Evolutionary conservation across 2,888 invertebrate species (phyloP).

Genomic region (Anthrax anthrax): DNA sequence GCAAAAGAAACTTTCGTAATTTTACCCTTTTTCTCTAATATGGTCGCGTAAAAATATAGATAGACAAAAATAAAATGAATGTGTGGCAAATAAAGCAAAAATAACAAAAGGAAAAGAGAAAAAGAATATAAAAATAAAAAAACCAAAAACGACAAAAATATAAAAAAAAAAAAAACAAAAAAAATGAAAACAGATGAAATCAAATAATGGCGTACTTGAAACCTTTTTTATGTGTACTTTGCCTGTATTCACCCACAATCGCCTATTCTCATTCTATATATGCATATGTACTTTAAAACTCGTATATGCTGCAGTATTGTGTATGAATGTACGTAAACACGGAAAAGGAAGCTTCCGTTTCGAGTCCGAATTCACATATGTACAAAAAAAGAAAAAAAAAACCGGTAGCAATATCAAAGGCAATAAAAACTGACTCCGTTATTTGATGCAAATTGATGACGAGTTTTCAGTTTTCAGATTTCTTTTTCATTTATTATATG

Average conservation of each 20-base stretch:
- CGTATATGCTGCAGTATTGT: too few species aligned
- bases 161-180: constrained; percentile 1
- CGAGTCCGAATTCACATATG: not conserved
- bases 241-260: not conserved
- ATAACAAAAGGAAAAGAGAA: not conserved
- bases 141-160: not conserved
- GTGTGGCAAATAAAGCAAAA: too few species aligned
- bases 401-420: not conserved
- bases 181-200: not conserved
- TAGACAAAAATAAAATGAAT: constrained; percentile 1
- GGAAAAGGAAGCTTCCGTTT: not conserved
- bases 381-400: not conserved
- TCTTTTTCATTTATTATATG: too few species aligned
- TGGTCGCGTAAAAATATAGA: too few species aligned
- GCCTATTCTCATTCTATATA: not conserved
- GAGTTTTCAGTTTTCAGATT: too few species aligned
- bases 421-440: not conserved
- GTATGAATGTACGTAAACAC: not conserved
- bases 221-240: constrained; percentile 7
- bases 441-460: too few species aligned
- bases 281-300: not conserved
- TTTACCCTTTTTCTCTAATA: too few species aligned
- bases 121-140: not conserved
- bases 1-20: too few species aligned
- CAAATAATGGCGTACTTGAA: constrained; percentile 7